These are phyloP conservation scores for Digitonthophagus gazella DNA, from an alignment of 2,888 invertebrate genomes.

Conservation along the genomic window DNA sequence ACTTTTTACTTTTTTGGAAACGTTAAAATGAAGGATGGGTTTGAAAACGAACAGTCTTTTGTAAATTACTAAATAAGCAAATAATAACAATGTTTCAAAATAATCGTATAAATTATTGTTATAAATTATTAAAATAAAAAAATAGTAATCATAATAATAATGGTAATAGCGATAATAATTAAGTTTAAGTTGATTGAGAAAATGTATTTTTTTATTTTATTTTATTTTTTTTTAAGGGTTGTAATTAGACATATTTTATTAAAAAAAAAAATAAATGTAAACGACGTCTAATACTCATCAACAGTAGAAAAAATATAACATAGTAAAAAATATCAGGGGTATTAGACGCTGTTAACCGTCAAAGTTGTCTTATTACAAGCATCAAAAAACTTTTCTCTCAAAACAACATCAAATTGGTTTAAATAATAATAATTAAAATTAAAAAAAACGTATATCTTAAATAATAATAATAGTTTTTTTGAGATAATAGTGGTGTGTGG, in stretches of 20 bases:
- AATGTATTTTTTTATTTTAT: too few relatives aligned
- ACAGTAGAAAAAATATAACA: not conserved
- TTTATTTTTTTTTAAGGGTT: not conserved
- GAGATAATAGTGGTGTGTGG: not conserved
- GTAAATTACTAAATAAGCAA: slow-evolving; percentile 26
- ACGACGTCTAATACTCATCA: not conserved
- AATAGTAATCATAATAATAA: slow-evolving; percentile 23
- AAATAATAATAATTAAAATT: not conserved
- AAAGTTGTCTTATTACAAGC: not conserved
- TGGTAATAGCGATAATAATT: slow-evolving; percentile 19
- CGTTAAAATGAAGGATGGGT: too few relatives aligned
- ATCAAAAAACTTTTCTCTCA: not conserved
- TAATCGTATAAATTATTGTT: slow-evolving; percentile 27
- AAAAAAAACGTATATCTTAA: too few relatives aligned
- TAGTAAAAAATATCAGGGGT: not conserved
- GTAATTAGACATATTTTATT: not conserved
- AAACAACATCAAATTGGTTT: not conserved
- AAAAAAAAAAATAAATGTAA: not conserved
- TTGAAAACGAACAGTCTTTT: not conserved
- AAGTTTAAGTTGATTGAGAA: slow-evolving; percentile 3
- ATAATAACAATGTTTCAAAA: slow-evolving; percentile 29
- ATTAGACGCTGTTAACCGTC: not conserved
- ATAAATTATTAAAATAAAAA: slow-evolving; percentile 18
- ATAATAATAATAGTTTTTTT: not conserved
- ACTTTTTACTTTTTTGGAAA: too few relatives aligned